These are phyloP conservation scores for Strix uralensis DNA, from an alignment of 2,113 vertebrate genomes.

Conservation along the genomic window DNA sequence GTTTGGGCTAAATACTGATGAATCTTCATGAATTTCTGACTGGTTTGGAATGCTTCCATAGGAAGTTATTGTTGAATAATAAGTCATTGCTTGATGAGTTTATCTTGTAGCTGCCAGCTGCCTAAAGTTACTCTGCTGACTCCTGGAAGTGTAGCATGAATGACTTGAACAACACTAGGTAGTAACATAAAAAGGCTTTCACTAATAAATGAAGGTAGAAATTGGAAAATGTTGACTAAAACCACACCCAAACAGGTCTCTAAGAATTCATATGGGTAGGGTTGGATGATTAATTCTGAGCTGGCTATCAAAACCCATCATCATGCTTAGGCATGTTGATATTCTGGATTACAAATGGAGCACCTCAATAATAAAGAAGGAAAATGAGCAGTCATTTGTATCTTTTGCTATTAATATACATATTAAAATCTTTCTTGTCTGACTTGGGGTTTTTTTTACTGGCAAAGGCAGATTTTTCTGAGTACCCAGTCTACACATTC, in stretches of 20 bases:
- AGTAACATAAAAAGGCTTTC: background rate
- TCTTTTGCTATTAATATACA: background rate
- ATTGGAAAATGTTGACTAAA: constrained; percentile 22
- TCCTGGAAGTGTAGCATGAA: background rate
- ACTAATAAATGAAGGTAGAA: background rate
- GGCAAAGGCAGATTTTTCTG: background rate
- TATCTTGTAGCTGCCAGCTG: background rate
- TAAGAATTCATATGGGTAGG: constrained; percentile 33
- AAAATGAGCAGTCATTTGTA: background rate
- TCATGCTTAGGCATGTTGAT: constrained; percentile 47
- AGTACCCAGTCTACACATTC: background rate
- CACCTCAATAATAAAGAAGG: background rate
- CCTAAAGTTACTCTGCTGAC: background rate
- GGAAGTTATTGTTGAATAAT: background rate
- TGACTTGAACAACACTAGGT: background rate
- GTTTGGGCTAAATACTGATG: background rate
- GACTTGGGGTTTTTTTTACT: background rate
- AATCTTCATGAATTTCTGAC: background rate
- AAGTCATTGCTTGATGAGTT: background rate
- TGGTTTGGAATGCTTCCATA: background rate
- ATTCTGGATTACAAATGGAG: constrained; percentile 1
- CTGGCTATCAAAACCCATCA: constrained; percentile 41
- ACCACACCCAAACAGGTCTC: constrained; percentile 41
- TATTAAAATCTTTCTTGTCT: background rate
- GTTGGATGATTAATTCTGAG: constrained; percentile 49